These are phyloP conservation scores for Hedya salicella DNA, from an alignment of 2,888 invertebrate genomes.

Conservation along the genomic window DNA sequence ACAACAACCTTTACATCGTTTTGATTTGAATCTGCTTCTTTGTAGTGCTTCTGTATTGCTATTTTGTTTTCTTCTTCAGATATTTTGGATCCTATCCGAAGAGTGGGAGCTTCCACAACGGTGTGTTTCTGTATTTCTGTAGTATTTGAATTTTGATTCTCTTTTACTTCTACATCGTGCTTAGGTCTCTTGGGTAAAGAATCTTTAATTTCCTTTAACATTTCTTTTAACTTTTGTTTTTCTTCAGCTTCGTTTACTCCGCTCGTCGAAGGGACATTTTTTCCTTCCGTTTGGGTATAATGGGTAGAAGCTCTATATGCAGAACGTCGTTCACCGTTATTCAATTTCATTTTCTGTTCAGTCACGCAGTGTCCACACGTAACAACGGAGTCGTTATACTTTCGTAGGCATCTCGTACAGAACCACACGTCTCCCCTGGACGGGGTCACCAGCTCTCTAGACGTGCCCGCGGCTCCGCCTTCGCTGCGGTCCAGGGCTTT, in stretches of 20 bases:
- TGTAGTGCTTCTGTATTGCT: slow-evolving; percentile 22
- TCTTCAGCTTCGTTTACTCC: slow-evolving; percentile 65
- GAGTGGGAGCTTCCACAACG: slow-evolving; percentile 68
- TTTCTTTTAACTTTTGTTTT: slow-evolving; percentile 87
- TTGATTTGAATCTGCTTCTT: neutral
- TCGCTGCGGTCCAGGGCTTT: slow-evolving; percentile 60
- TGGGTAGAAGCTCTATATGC: slow-evolving; percentile 51
- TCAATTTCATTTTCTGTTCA: slow-evolving; percentile 48
- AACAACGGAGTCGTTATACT: slow-evolving; percentile 65
- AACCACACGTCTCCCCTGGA: slow-evolving; percentile 62
- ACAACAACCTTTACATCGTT: slow-evolving; percentile 12
- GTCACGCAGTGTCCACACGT: slow-evolving; percentile 65
- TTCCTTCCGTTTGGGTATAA: slow-evolving; percentile 61
- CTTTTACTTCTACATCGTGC: slow-evolving; percentile 52
- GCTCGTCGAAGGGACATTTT: slow-evolving; percentile 45
- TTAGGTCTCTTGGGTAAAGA: slow-evolving; percentile 87
- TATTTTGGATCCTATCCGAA: slow-evolving; percentile 64
- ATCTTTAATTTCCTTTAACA: slow-evolving; percentile 91
- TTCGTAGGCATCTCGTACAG: slow-evolving; percentile 70
- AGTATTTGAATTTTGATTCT: slow-evolving; percentile 41
- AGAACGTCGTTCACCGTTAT: slow-evolving; percentile 43
- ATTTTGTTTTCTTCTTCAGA: slow-evolving; percentile 45
- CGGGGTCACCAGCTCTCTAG: slow-evolving; percentile 8
- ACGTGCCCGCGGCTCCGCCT: slow-evolving; percentile 34
- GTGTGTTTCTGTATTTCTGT: slow-evolving; percentile 41